These are phyloP conservation scores for Phenganax marumi DNA, from an alignment of 92 coral and sea anemone species.

Conservation along the genomic window DNA sequence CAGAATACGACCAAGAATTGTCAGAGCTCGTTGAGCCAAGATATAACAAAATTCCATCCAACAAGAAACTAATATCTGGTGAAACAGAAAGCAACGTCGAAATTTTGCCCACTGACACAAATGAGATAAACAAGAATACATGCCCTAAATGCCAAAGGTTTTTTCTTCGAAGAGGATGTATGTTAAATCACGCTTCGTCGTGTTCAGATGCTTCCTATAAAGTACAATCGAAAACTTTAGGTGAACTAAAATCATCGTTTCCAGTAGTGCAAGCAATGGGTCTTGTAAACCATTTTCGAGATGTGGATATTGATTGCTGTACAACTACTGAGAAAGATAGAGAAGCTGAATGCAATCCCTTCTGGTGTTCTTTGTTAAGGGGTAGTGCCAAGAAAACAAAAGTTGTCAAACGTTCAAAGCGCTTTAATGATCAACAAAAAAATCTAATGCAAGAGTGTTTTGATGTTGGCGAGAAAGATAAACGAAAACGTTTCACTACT, in stretches of 20 bases:
- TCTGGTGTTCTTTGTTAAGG: constrained; percentile 34
- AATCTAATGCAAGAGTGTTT: constrained; percentile 51
- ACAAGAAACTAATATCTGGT: not conserved
- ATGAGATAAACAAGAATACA: not conserved
- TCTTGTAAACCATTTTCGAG: not conserved
- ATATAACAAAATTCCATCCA: constrained; percentile 16
- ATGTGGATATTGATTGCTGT: not conserved
- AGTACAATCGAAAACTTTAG: constrained; percentile 10
- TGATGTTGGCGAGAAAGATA: constrained; percentile 49
- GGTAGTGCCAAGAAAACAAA: constrained; percentile 47
- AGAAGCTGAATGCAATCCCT: not conserved
- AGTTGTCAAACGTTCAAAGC: constrained; percentile 23
- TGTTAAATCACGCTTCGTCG: constrained; percentile 10
- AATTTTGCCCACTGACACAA: not conserved
- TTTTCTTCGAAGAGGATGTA: constrained; percentile 24
- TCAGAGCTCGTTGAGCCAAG: constrained; percentile 38
- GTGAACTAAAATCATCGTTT: constrained; percentile 14
- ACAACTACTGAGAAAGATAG: not conserved
- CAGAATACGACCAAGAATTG: constrained; percentile 45
- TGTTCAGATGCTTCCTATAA: constrained; percentile 3
- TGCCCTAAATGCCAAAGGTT: constrained; percentile 25
- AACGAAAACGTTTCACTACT: constrained; percentile 48
- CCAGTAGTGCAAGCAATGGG: constrained; percentile 31
- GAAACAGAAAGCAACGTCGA: not conserved
- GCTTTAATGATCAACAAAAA: constrained; percentile 46